Evolutionary conservation across 2,113 vertebrate genomes (phyloP).

Genomic region (Coptodon rendalli): DNA sequence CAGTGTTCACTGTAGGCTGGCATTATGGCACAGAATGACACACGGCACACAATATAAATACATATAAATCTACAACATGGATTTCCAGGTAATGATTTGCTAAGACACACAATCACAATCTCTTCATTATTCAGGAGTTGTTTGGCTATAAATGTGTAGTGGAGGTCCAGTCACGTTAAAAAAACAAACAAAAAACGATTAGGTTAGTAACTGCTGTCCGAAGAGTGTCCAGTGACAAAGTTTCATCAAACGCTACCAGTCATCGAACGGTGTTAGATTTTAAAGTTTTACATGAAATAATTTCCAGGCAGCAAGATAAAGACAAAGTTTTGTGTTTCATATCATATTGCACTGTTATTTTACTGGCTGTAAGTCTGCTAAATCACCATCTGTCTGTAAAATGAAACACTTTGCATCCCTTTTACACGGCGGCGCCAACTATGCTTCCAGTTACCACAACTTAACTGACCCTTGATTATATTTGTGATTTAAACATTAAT

Average conservation of each 20-base stretch:
- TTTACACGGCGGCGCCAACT: not conserved
- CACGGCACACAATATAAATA: conserved; percentile 29
- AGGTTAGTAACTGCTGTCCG: not conserved
- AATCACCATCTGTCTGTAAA: not conserved
- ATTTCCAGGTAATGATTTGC: not conserved
- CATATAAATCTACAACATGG: not conserved
- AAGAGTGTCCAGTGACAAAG: not conserved
- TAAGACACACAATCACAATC: not conserved
- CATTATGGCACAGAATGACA: conserved; percentile 57
- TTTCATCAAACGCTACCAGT: not conserved
- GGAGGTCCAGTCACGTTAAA: not conserved
- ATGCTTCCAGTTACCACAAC: not conserved
- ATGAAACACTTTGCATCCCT: conserved; percentile 8
- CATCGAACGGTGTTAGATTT: not conserved
- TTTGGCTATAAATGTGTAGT: not conserved
- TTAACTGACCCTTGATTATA: not conserved
- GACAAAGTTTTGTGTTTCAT: not conserved
- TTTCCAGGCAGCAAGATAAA: not conserved
- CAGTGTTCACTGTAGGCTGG: conserved; percentile 35
- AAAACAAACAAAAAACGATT: not conserved
- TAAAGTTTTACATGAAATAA: not conserved
- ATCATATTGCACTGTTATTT: conserved; percentile 45
- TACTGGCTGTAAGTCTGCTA: not conserved
- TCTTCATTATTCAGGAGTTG: not conserved
- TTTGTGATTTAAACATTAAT: not conserved